Percentiles rank a stretch among this genome's conserved stretches.
These are phyloP conservation scores for Quiscalus mexicanus DNA, from an alignment of 2,113 vertebrate genomes.

Conservation along the genomic window DNA sequence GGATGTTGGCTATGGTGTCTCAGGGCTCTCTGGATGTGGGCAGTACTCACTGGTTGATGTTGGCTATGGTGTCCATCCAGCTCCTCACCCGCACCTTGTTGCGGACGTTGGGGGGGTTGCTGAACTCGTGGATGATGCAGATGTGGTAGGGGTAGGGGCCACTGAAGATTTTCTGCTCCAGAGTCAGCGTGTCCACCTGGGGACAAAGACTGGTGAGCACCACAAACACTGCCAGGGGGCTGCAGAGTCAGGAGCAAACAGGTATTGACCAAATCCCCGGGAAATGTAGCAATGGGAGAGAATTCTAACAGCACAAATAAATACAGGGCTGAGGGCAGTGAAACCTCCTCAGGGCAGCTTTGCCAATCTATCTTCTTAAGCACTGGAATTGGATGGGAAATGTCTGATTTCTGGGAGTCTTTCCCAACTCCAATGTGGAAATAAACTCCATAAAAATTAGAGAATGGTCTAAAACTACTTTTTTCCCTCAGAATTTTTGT, in stretches of 20 bases:
- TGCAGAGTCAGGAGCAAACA: neutral
- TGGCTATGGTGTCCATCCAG: conserved; percentile 99
- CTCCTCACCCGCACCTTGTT: conserved; percentile 97
- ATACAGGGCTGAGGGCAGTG: neutral
- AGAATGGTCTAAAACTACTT: neutral
- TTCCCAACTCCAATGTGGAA: neutral
- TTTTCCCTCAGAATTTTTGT: neutral
- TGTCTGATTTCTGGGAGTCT: neutral
- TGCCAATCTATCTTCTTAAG: rapidly evolving
- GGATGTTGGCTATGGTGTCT: no score
- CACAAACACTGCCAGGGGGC: neutral
- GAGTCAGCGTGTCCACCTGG: conserved; percentile 89
- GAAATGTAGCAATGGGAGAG: neutral
- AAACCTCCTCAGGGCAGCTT: neutral
- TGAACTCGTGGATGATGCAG: conserved; percentile 96
- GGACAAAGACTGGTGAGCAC: neutral
- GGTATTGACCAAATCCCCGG: neutral
- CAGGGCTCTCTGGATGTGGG: no score
- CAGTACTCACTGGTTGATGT: conserved; percentile 88
- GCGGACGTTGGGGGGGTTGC: conserved; percentile 96
- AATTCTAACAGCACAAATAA: neutral
- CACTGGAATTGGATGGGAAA: neutral
- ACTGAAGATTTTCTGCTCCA: conserved; percentile 94
- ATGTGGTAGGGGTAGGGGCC: conserved; percentile 98
- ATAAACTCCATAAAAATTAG: neutral